Conservation (phyloP, 2,113 vertebrate species). For the Cygnus buccinator region DNA sequence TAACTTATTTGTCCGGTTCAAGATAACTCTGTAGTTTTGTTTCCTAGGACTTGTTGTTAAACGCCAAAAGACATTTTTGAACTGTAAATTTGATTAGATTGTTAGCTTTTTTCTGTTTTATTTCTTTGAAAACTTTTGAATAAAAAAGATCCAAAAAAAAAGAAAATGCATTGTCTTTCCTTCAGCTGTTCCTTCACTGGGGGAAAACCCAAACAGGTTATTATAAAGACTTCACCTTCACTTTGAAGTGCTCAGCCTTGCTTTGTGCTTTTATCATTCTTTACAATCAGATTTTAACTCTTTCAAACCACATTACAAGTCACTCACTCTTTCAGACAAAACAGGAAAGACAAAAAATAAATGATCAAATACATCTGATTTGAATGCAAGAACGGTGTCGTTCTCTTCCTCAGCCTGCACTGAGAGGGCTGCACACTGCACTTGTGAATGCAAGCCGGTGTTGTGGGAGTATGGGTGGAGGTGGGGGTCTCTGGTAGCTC, state of each 20-base stretch:
- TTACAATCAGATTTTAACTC: background rate
- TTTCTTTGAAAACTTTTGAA: conserved; percentile 96
- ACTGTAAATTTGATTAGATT: conserved; percentile 93
- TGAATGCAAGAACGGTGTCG: background rate
- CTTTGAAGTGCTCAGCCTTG: background rate
- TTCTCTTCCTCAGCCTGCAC: background rate
- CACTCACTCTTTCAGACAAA: background rate
- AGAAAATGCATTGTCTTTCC: conserved; percentile 41
- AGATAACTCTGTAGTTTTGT: conserved; percentile 91
- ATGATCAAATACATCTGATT: background rate
- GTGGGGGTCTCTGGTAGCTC: background rate
- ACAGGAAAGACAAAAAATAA: background rate
- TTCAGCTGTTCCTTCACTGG: conserved; percentile 23
- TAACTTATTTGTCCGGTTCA: conserved; percentile 95
- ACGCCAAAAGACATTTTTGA: conserved; percentile 93
- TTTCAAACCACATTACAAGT: background rate
- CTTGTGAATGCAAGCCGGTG: background rate
- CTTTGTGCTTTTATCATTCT: fast-evolving
- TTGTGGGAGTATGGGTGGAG: background rate
- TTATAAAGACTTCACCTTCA: background rate
- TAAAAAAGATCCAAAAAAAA: conserved; percentile 84
- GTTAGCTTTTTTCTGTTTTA: conserved; percentile 94
- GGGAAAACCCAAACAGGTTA: background rate
- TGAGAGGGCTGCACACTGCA: fast-evolving
- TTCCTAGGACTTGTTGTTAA: conserved; percentile 93